A percentile compares a stretch with the other conserved stretches of the same genome.
phyloP scores from a whole-genome alignment of 1,140 invertebrate species.

The Paramacrobiotus metropolitanus region DNA sequence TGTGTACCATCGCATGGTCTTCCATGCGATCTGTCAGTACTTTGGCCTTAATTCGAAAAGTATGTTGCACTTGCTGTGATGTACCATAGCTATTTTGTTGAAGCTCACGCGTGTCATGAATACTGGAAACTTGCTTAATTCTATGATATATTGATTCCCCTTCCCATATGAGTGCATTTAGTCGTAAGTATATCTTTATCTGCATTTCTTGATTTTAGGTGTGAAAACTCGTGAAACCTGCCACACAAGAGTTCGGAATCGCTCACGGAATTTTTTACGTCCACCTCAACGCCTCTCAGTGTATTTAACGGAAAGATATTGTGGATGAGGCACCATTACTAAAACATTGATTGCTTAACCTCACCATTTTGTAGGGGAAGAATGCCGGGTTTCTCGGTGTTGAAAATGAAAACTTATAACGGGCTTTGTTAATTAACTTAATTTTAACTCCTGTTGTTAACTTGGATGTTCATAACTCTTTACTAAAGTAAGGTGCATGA shows the following conservation, averaged over 20 bases:
- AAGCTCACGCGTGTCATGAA: no score
- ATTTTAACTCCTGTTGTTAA: no score
- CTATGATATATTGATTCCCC: background rate
- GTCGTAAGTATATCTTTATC: background rate
- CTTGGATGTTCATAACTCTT: no score
- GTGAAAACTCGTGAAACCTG: background rate
- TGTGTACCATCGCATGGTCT: background rate
- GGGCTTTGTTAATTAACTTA: no score
- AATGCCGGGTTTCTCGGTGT: no score
- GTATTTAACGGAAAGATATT: background rate
- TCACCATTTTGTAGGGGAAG: no score
- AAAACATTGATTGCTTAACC: no score
- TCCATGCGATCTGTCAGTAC: constrained; percentile 5
- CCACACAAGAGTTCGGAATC: background rate
- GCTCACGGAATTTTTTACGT: background rate
- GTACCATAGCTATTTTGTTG: background rate
- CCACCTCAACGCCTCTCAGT: background rate
- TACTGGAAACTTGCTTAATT: no score
- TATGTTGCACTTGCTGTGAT: background rate
- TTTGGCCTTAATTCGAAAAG: background rate
- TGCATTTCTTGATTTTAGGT: background rate
- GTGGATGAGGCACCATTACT: no score
- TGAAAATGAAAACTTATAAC: no score
- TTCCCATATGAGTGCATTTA: background rate
- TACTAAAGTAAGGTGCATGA: no score